Base-by-base conservation (phyloP, 2,888 invertebrate genomes). In the Sesia apiformis region DNA sequence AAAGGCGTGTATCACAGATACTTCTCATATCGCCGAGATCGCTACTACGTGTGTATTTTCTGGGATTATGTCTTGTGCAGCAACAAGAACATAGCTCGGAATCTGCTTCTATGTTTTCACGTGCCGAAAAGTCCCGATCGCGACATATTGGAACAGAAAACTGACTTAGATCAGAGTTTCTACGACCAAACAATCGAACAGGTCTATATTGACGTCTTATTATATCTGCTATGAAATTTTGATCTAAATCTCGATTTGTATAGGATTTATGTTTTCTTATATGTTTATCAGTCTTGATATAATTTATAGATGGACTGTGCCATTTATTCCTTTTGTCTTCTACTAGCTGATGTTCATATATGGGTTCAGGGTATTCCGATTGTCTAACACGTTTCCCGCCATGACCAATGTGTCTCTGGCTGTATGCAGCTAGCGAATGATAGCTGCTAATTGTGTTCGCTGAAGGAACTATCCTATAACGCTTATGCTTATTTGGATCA, bases 81-180 rank as follows among this genome's bases (percentile, higher is more conserved):
- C 76, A 78, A 63, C 83, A 83, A 8, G 80, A 81, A 58, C 81
- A 84, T 54, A 81, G 59, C 52, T 82, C 76, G 40, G 66, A 63
- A 7, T 70, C 74, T 53, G 76, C 72, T 55, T 66, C 61, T 53
- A 78, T 60, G 39, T 76, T 63, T 23, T 79, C 69, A 38, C 64
- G 65, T 3, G 70, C 43, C 3, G 68, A 58, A 63, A 64, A 77
- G 55, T 83, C 81, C 55, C 76, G 76, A 57, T 88, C 88, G 5
- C 84, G 79, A 57, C 88, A 88, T 43, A 86, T 67, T 3, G 88
- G 88, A 4, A 76, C 81, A 23, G 87, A 84, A 58, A 86, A 73
- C 60, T 86, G 84, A 59, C 85, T 89, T 0, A 80, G 59, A 39
- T 75, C 76, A 4, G 86, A 85, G 57, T 74, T 63, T 60, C 65